Evolutionary conservation across 2,113 vertebrate species (phyloP).

Genomic region (Eurypyga helias): DNA sequence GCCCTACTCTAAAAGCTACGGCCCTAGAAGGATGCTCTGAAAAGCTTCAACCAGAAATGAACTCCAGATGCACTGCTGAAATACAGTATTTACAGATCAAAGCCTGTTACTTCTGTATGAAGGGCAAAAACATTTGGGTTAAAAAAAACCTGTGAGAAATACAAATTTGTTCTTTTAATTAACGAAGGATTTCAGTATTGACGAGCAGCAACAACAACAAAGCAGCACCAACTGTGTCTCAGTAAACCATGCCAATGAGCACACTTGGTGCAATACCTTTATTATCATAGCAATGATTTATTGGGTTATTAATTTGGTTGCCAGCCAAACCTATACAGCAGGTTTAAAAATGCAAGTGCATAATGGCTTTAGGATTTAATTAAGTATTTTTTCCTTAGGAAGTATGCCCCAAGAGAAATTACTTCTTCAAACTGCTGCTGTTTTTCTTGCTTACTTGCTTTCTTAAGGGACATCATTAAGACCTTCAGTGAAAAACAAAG

Average conservation of each 20-base stretch:
- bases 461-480: conserved; percentile 1
- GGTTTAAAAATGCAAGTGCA: background rate
- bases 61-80: conserved; percentile 54
- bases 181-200: conserved; percentile 14
- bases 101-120: conserved; percentile 1
- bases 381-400: background rate
- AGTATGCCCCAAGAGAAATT: background rate
- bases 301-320: conserved; percentile 28
- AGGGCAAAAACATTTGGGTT: background rate
- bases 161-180: conserved; percentile 43
- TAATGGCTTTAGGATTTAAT: background rate
- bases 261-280: background rate
- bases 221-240: background rate
- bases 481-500: background rate
- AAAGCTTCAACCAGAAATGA: conserved; percentile 33
- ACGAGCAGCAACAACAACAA: background rate
- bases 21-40: background rate
- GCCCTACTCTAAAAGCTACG: conserved; percentile 13
- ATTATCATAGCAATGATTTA: conserved; percentile 1
- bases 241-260: background rate
- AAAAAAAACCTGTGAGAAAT: conserved; percentile 3
- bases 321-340: background rate
- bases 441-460: background rate
- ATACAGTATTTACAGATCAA: conserved; percentile 26
- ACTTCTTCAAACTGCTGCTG: background rate